These are phyloP conservation scores for Eristalis pertinax DNA, from an alignment of 2,888 invertebrate genomes.

Conservation along the genomic window DNA sequence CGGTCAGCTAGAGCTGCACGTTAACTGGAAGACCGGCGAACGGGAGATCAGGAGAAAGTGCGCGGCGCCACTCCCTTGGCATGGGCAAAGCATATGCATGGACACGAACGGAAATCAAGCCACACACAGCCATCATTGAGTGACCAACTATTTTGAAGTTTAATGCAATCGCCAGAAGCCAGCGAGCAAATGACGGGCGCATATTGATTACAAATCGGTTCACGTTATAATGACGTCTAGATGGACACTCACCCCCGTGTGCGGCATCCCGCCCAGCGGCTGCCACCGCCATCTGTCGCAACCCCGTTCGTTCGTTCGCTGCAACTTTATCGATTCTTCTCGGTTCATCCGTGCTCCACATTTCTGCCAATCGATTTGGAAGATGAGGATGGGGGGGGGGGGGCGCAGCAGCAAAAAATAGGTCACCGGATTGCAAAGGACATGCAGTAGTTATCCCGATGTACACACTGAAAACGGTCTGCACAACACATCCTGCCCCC, in stretches of 20 bases:
- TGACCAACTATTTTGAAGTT: slow-evolving; percentile 19
- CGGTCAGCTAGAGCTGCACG: slow-evolving; percentile 5
- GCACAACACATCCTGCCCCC: background rate
- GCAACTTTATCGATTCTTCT: slow-evolving; percentile 31
- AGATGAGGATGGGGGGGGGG: too few relatives aligned
- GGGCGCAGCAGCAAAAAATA: background rate
- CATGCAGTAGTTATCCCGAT: background rate
- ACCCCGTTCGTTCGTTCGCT: background rate
- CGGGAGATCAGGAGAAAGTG: background rate
- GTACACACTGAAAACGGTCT: slow-evolving; percentile 12
- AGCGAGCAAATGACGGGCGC: background rate
- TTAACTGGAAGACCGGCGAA: background rate
- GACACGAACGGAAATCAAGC: slow-evolving; percentile 44
- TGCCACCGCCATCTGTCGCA: slow-evolving; percentile 5
- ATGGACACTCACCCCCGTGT: background rate
- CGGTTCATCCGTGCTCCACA: slow-evolving; percentile 9
- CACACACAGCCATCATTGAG: background rate
- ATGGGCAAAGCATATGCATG: background rate
- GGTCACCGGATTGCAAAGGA: slow-evolving; percentile 19
- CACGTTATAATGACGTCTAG: slow-evolving; percentile 17
- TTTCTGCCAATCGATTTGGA: background rate
- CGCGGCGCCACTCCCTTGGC: too few relatives aligned
- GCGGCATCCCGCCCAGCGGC: background rate
- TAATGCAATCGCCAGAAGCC: slow-evolving; percentile 47
- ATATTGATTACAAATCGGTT: slow-evolving; percentile 34